phyloP scores from a whole-genome alignment of 1,140 invertebrate genomes.

The Pachypeltis micranthus region DNA sequence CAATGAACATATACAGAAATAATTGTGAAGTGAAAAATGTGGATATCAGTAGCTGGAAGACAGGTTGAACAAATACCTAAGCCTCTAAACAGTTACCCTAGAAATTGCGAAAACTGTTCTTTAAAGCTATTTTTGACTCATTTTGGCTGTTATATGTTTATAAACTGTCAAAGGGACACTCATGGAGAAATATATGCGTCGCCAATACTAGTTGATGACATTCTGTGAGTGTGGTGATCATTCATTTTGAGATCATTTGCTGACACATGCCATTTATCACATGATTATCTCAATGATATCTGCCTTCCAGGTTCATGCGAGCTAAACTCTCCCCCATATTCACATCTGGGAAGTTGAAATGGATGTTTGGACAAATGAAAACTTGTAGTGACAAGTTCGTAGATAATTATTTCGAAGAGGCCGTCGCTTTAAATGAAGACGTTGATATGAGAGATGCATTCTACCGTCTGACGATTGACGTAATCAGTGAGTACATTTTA shows the following conservation, averaged over 20 bases:
- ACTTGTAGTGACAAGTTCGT: neutral
- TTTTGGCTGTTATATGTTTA: too few species aligned
- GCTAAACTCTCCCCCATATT: constrained; percentile 12
- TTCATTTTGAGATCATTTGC: neutral
- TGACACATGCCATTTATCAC: neutral
- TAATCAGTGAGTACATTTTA: constrained; percentile 1
- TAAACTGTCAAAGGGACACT: too few species aligned
- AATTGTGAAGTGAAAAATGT: too few species aligned
- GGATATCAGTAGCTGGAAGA: too few species aligned
- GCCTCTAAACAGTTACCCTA: too few species aligned
- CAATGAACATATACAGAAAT: too few species aligned
- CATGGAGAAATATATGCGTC: too few species aligned
- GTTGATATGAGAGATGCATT: neutral
- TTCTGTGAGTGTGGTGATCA: neutral
- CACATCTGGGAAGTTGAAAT: constrained; percentile 5
- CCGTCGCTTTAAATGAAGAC: neutral
- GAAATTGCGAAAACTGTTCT: too few species aligned
- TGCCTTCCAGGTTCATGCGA: neutral
- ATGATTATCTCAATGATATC: neutral
- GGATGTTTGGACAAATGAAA: constrained; percentile 9
- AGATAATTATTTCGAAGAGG: neutral
- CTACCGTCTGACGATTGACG: neutral
- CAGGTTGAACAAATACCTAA: too few species aligned
- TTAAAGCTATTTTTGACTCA: too few species aligned
- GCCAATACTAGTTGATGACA: neutral